Percentiles rank a stretch among this genome's conserved stretches.
Evolutionary conservation across 2,888 invertebrate genomes (phyloP).

Genomic region (Drosophila longiperda): DNA sequence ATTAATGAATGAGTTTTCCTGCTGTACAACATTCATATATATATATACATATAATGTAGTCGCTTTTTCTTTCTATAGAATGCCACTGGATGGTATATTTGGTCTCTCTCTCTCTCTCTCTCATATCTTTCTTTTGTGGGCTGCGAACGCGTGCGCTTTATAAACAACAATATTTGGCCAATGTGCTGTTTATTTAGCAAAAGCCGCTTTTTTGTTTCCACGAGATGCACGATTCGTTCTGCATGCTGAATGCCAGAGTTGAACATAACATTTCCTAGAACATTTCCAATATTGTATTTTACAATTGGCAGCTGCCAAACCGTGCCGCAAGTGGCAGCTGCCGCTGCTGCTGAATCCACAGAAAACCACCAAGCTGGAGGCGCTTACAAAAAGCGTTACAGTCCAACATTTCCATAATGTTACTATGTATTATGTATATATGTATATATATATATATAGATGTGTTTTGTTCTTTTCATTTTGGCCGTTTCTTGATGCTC

Average conservation of each 20-base stretch:
- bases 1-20: conserved; percentile 29
- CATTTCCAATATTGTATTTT: conserved; percentile 25
- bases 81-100: conserved; percentile 27
- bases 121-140: background rate
- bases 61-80: conserved; percentile 22
- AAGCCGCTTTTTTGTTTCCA: conserved; percentile 31
- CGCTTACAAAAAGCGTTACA: conserved; percentile 9
- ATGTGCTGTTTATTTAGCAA: conserved; percentile 28
- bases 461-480: conserved; percentile 55
- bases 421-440: conserved; percentile 3
- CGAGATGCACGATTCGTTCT: conserved; percentile 39
- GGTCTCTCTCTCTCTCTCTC: background rate
- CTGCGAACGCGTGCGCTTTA: conserved; percentile 21
- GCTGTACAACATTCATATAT: background rate
- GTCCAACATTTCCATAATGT: conserved; percentile 60
- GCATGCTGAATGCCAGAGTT: conserved; percentile 43
- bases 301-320: conserved; percentile 1
- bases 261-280: conserved; percentile 56
- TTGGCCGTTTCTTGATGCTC: conserved; percentile 64
- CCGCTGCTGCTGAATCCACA: conserved; percentile 18
- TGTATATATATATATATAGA: background rate
- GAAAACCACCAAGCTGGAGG: conserved; percentile 30
- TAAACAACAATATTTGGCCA: conserved; percentile 27
- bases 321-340: conserved; percentile 8
- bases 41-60: background rate